Percentiles rank a stretch among this genome's conserved stretches.
These are phyloP conservation scores for Caenorhabditis panamensis DNA, from an alignment of 2,888 invertebrate genomes.

Conservation along the genomic window DNA sequence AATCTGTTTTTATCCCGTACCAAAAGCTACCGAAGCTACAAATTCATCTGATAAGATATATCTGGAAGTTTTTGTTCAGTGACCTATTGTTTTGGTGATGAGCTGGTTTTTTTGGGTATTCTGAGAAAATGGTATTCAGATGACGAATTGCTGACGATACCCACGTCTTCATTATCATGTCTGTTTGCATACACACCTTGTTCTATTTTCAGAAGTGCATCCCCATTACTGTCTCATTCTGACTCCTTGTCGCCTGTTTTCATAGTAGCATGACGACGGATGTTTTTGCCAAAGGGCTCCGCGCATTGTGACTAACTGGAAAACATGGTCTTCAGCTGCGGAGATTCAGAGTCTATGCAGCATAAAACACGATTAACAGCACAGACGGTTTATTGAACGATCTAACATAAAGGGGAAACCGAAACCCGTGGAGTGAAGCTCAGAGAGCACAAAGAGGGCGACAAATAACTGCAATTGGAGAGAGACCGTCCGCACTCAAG, in stretches of 20 bases:
- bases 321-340: conserved; percentile 2
- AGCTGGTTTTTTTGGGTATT: not conserved
- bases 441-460: not conserved
- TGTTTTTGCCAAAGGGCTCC: not conserved
- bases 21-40: not conserved
- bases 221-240: not conserved
- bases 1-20: not conserved
- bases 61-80: not conserved
- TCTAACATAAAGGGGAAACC: not conserved
- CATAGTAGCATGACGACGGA: conserved; percentile 4
- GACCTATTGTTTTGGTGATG: not conserved
- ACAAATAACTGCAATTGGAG: not conserved
- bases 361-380: conserved; percentile 6
- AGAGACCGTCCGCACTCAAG: not conserved
- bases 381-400: conserved; percentile 18
- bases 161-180: not conserved
- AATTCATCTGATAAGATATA: not conserved
- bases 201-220: not conserved
- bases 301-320: not conserved
- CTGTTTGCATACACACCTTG: not conserved
- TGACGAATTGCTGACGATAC: not conserved
- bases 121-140: not conserved
- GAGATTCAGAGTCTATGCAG: not conserved
- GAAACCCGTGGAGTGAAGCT: conserved; percentile 1
- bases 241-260: not conserved